A percentile compares a stretch with the other conserved stretches of the same genome.
These are phyloP conservation scores for Coreoperca whiteheadi DNA, from an alignment of 2,113 vertebrate genomes.

Conservation along the genomic window DNA sequence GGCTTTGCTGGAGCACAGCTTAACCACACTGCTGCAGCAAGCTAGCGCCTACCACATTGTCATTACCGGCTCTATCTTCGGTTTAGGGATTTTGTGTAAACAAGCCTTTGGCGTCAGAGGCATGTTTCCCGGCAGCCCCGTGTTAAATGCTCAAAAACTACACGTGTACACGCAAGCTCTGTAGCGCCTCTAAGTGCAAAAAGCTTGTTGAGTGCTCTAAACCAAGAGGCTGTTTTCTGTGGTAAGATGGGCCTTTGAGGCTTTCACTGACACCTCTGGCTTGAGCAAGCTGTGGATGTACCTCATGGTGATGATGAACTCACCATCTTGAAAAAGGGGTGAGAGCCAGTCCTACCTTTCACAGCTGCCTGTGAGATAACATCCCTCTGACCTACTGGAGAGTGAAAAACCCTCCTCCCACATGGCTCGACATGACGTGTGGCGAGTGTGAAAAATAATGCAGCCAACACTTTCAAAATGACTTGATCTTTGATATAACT, in stretches of 20 bases:
- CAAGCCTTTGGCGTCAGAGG: slow-evolving; percentile 51
- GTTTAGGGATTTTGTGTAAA: slow-evolving; percentile 68
- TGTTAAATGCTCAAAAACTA: slow-evolving; percentile 36
- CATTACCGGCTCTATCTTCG: slow-evolving; percentile 65
- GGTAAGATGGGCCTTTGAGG: neutral
- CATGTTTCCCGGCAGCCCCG: slow-evolving; percentile 24
- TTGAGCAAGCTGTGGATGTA: slow-evolving; percentile 6
- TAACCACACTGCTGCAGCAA: slow-evolving; percentile 18
- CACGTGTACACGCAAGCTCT: slow-evolving; percentile 49
- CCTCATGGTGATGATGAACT: slow-evolving; percentile 56
- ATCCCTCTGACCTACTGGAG: slow-evolving; percentile 47
- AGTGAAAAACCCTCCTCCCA: neutral
- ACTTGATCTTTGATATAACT: neutral
- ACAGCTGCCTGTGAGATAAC: slow-evolving; percentile 75
- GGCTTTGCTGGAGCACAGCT: slow-evolving; percentile 19
- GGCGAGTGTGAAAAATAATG: slow-evolving; percentile 17
- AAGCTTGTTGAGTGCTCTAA: neutral
- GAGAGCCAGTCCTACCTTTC: slow-evolving; percentile 60
- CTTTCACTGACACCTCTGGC: slow-evolving; percentile 15
- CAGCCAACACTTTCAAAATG: neutral
- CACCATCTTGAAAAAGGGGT: slow-evolving; percentile 57
- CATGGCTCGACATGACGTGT: neutral
- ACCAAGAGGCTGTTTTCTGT: slow-evolving; percentile 18
- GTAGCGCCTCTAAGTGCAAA: slow-evolving; percentile 25
- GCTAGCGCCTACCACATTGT: slow-evolving; percentile 39